These are phyloP conservation scores for Rissa tridactyla DNA, from an alignment of 2,113 vertebrate species.

Conservation along the genomic window DNA sequence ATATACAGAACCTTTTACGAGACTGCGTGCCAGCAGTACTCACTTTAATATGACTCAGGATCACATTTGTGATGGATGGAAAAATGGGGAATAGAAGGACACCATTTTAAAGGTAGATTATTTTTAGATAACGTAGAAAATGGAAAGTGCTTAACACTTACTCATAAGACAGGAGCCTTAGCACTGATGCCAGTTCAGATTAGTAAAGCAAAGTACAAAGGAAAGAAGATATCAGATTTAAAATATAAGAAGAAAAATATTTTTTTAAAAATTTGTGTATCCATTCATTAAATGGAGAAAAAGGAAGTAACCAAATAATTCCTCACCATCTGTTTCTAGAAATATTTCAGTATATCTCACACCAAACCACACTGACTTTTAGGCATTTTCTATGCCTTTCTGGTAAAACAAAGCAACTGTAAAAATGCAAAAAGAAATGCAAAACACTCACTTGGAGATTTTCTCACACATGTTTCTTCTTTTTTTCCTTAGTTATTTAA, in stretches of 20 bases:
- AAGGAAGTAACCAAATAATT: not conserved
- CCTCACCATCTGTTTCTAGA: not conserved
- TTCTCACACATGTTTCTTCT: rapidly evolving
- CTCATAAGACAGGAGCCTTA: not conserved
- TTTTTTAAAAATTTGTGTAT: not conserved
- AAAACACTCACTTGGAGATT: not conserved
- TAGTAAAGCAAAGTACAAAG: not conserved
- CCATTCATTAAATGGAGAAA: not conserved
- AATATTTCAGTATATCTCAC: not conserved
- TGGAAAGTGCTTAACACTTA: not conserved
- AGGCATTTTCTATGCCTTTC: not conserved
- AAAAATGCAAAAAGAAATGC: not conserved
- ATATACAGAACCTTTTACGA: not conserved
- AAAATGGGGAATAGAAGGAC: not conserved
- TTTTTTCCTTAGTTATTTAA: not conserved
- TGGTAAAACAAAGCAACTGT: not conserved
- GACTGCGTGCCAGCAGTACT: rapidly evolving
- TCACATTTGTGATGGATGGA: not conserved
- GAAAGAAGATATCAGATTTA: not conserved
- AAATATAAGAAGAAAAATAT: not conserved
- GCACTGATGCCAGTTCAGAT: not conserved
- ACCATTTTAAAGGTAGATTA: not conserved
- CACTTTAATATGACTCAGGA: not conserved
- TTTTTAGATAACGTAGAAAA: not conserved
- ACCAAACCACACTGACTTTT: not conserved